Percentiles rank a stretch among this genome's conserved stretches.
phyloP scores from a whole-genome alignment of 1,140 invertebrate genomes.

The Drosophila pseudoananassae region DNA sequence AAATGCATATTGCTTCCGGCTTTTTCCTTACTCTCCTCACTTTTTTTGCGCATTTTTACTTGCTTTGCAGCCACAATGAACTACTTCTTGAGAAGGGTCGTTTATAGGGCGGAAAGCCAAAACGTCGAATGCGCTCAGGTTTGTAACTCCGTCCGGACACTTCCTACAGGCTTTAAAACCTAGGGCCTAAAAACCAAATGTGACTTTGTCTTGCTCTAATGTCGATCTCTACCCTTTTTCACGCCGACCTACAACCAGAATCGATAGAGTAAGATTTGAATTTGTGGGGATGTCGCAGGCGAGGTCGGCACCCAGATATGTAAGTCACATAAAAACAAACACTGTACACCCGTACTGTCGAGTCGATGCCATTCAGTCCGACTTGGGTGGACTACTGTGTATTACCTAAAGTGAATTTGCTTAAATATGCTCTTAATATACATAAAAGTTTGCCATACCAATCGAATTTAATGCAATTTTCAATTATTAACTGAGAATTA shows the following conservation, averaged over 20 bases:
- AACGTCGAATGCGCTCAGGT: constrained; percentile 20
- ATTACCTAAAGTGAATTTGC: too few relatives aligned
- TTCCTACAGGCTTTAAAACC: constrained; percentile 49
- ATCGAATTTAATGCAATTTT: too few relatives aligned
- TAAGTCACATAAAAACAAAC: too few relatives aligned
- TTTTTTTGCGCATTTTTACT: constrained; percentile 44
- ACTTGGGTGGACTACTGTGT: too few relatives aligned
- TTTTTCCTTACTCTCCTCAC: constrained; percentile 59
- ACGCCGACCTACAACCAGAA: not conserved
- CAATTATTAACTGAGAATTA: too few relatives aligned
- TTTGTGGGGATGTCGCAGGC: too few relatives aligned
- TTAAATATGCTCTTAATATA: too few relatives aligned
- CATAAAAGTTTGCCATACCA: too few relatives aligned
- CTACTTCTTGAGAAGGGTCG: constrained; percentile 36
- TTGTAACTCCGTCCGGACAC: constrained; percentile 34
- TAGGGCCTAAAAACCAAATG: constrained; percentile 44
- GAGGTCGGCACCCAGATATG: too few relatives aligned
- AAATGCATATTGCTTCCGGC: constrained; percentile 75
- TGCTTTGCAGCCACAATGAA: constrained; percentile 17
- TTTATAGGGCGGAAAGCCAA: not conserved
- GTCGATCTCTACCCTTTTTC: constrained; percentile 16
- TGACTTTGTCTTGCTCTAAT: constrained; percentile 47
- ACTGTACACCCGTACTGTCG: too few relatives aligned
- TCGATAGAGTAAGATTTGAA: too few relatives aligned
- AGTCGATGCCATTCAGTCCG: too few relatives aligned